Base-by-base conservation (phyloP, 2,797 vertebrate species). In the Sebastes reedi region DNA sequence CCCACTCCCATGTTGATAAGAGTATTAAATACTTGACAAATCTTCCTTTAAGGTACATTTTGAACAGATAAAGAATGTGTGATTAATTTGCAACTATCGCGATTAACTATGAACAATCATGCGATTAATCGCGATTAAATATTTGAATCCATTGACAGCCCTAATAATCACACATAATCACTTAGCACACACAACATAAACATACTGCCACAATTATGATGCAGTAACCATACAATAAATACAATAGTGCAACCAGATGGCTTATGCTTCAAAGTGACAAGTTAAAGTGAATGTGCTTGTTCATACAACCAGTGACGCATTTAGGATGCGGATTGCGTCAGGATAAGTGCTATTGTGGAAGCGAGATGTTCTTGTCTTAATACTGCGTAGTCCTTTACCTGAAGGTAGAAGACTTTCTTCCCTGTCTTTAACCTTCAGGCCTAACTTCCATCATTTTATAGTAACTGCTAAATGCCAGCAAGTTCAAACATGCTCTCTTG, bases 401-500 rank as follows among this genome's bases (percentile, higher is more conserved):
- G 20, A 20, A 52, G 50, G 50, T 52, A 52, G 18, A 52, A 52
- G 8, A 52, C 4, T 2, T 10, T n/a, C 12, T 29, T 39, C 22
- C 32, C n/a, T 54, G 64, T 69, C 56, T 80, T 87, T 84, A 74
- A 82, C 85, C 66, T 71, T 74, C 50, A 72, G 54, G 52, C n/a
- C 5, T 12, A 25, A 59, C 69, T 73, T 70, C 75, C 27, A 75
- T 81, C 66, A 67, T 81, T 36, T 79, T 56, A 60, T 18, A 12
- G 14, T 25, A 70, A 70, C 60, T n/a, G 59, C 14, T 75, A 56
- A 84, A 83, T 82, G 69, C 72, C 76, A 87, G 24, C 56, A 80
- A 56, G 75, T 84, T 82, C 62, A 83, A 70, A 80, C 72, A 55
- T 8, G 34, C 22, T 77, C 70, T 59, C 89, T 79, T 84, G 60